Percentiles rank a stretch among this genome's conserved stretches.
These are phyloP conservation scores for Poeciliopsis infans DNA, from an alignment of 2,797 vertebrate species.

Conservation along the genomic window DNA sequence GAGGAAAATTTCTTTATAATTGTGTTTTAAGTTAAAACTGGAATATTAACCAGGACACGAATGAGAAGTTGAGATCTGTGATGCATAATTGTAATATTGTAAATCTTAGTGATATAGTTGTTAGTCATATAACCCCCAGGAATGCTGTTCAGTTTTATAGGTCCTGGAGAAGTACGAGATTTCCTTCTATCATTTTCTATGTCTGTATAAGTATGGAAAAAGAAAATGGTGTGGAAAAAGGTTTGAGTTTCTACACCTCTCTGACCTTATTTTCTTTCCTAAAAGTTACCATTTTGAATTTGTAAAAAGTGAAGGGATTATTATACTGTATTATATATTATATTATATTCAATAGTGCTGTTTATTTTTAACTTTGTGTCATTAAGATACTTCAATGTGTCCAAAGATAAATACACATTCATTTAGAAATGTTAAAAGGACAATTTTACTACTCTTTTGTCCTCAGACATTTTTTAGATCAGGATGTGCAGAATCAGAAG, in stretches of 20 bases:
- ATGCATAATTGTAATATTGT: not conserved
- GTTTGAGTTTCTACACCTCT: not conserved
- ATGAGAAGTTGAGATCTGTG: slow-evolving; percentile 3
- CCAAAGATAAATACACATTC: not conserved
- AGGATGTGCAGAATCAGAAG: not conserved
- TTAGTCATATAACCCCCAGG: not conserved
- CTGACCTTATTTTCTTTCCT: not conserved
- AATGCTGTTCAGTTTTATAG: not conserved
- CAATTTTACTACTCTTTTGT: not conserved
- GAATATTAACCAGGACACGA: not conserved
- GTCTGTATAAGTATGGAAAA: not conserved
- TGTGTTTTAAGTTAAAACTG: not conserved
- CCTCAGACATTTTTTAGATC: not conserved
- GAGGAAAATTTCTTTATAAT: not conserved
- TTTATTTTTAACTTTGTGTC: not conserved
- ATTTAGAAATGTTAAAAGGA: not conserved
- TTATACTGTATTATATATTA: not conserved
- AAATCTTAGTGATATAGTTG: not conserved
- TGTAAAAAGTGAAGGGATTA: not conserved
- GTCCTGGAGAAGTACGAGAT: not conserved
- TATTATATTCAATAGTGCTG: not conserved
- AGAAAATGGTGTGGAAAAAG: not conserved
- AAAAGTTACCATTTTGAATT: not conserved
- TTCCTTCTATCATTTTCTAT: not conserved
- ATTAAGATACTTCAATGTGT: not conserved